Evolutionary conservation across 2,113 vertebrate species (phyloP).

Genomic region (Halcyon senegalensis): DNA sequence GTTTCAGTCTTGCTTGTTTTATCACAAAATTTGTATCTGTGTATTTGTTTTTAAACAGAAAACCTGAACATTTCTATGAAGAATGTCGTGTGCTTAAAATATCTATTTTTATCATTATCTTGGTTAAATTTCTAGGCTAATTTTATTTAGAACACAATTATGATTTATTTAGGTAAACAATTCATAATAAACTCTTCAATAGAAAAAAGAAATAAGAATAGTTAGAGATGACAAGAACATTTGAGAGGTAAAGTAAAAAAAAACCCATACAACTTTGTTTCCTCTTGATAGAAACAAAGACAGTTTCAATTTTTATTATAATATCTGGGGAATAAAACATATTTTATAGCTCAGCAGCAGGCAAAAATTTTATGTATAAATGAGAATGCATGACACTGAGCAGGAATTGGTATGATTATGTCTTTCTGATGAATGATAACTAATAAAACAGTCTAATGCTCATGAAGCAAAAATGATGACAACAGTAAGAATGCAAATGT

Average conservation of each 20-base stretch:
- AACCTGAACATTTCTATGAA: neutral
- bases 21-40: neutral
- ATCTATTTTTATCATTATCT: neutral
- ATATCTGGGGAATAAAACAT: slow-evolving; percentile 43
- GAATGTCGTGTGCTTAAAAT: neutral
- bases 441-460: slow-evolving; percentile 35
- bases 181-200: neutral
- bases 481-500: neutral
- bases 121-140: neutral
- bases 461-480: neutral
- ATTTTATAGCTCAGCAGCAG: slow-evolving; percentile 38
- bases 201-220: neutral
- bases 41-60: neutral
- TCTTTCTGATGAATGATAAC: slow-evolving; percentile 52
- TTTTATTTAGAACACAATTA: neutral
- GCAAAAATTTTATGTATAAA: slow-evolving; percentile 54
- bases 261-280: neutral
- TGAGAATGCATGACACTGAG: slow-evolving; percentile 30
- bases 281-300: neutral
- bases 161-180: neutral
- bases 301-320: slow-evolving; percentile 38
- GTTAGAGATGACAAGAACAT: neutral
- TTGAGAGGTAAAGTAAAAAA: neutral
- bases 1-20: neutral
- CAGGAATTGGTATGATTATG: slow-evolving; percentile 36